Evolutionary conservation across 2,888 invertebrate species (phyloP).

Genomic region (Xestobium rufovillosum): DNA sequence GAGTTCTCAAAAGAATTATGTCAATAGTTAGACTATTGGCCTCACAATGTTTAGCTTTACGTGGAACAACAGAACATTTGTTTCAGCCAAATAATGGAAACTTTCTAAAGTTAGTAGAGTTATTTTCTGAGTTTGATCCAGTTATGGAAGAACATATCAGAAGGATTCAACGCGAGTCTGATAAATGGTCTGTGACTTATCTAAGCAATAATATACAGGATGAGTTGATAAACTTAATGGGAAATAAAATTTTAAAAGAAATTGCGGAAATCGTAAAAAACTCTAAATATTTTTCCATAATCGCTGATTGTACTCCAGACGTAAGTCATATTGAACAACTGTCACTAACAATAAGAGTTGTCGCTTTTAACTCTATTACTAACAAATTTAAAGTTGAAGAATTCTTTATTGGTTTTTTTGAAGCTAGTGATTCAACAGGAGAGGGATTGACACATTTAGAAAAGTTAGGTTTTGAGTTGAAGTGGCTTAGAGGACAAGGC

Average conservation of each 20-base stretch:
- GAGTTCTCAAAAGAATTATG: conserved; percentile 13
- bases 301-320: no score
- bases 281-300: no score
- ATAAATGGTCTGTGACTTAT: conserved; percentile 6
- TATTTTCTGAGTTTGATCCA: conserved; percentile 13
- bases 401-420: conserved; percentile 13
- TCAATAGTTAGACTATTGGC: conserved; percentile 11
- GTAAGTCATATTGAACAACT: not conserved
- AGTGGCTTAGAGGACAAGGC: conserved; percentile 22
- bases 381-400: conserved; percentile 12
- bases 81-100: conserved; percentile 13
- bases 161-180: conserved; percentile 2
- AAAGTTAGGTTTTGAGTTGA: conserved; percentile 13
- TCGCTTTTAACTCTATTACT: conserved; percentile 5
- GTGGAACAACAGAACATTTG: conserved; percentile 10
- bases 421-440: conserved; percentile 13
- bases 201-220: conserved; percentile 3
- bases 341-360: conserved; percentile 1
- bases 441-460: conserved; percentile 12
- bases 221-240: no score
- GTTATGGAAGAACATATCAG: conserved; percentile 12
- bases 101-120: conserved; percentile 15
- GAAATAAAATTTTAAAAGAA: no score
- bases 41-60: conserved; percentile 13
- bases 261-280: no score